These are phyloP conservation scores for Andrena marginata DNA, from an alignment of 2,888 invertebrate species.

Conservation along the genomic window DNA sequence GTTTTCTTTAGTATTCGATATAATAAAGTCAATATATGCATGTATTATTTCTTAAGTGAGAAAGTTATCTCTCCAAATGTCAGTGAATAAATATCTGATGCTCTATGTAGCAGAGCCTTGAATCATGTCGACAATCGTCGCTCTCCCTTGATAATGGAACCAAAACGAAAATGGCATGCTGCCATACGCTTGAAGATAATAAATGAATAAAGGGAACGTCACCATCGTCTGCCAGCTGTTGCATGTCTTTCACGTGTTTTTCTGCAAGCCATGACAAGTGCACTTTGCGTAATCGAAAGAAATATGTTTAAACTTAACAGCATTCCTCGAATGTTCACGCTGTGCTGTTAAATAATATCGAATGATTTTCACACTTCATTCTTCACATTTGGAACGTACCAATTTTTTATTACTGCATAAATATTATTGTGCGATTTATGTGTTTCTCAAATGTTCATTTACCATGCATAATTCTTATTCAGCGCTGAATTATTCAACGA, in stretches of 20 bases:
- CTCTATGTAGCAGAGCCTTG: background rate
- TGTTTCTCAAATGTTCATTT: too few species aligned
- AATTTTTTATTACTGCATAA: too few species aligned
- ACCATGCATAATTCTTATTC: too few species aligned
- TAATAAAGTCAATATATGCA: background rate
- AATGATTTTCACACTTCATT: too few species aligned
- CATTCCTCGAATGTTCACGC: background rate
- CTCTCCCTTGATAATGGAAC: slow-evolving; percentile 10
- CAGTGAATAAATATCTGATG: background rate
- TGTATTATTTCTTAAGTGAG: background rate
- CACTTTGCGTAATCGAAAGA: slow-evolving; percentile 18
- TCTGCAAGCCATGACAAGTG: slow-evolving; percentile 5
- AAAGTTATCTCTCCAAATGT: too few species aligned
- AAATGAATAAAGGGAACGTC: slow-evolving; percentile 47
- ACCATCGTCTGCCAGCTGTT: slow-evolving; percentile 63
- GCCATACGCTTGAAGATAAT: slow-evolving; percentile 17
- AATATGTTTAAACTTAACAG: background rate
- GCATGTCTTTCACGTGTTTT: slow-evolving; percentile 46
- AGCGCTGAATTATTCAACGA: too few species aligned
- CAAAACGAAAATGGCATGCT: slow-evolving; percentile 11
- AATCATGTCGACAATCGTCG: background rate
- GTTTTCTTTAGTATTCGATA: background rate
- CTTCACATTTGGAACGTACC: too few species aligned
- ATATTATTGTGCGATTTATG: too few species aligned
- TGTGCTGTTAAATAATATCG: too few species aligned